Base-by-base conservation (phyloP, 2,888 invertebrate genomes). In the Troides oblongomaculatus region DNA sequence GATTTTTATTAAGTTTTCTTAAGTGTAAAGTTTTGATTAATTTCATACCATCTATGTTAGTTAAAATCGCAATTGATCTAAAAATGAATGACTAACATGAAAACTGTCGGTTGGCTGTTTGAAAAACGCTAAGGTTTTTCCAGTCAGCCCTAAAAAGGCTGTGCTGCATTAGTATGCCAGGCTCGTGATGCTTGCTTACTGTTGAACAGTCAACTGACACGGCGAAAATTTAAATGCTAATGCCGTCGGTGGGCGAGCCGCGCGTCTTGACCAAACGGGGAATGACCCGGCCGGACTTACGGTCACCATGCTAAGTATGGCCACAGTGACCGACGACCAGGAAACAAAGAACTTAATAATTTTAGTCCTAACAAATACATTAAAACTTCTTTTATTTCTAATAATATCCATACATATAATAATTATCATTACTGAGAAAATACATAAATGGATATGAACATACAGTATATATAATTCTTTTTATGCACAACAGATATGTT, bases 191-290 rank as follows among this genome's bases (percentile, higher is more conserved):
- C 21, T 59, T 21, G 66, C 66, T 66, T 60, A 64, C 64, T 61
- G 67, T 66, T 66, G 66, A 58, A 64, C 30, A 61, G 68, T 64
- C 61, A 57, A 66, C 64, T 64, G 68, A 61, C 63, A 62, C 62
- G 72, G 70, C 65, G 72, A 75, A 73, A 77, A 78, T 82, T 79
- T 79, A 76, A 75, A 82, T 82, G 77, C 74, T 75, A 79, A 81
- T 81, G 60, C 39, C 36, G 64, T 67, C 56, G 36, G 53, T 62
- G 65, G 58, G 30, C 50, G 62, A 39, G 46, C 23, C 17, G 36
- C 10, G 36, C 56, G 56, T 53, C 62, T 39, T 57, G 61, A 57
- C 64, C 62, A 69, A 65, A 69, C 56, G 36, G 61, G 69, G 60
- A 61, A 50, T 58, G 46, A 68, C 63, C 57, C 59, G 57, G 21